Evolutionary conservation across 2,113 vertebrate species (phyloP), one percentile per base, ranked within the genome.

Genomic region (Ascaphus truei): DNA sequence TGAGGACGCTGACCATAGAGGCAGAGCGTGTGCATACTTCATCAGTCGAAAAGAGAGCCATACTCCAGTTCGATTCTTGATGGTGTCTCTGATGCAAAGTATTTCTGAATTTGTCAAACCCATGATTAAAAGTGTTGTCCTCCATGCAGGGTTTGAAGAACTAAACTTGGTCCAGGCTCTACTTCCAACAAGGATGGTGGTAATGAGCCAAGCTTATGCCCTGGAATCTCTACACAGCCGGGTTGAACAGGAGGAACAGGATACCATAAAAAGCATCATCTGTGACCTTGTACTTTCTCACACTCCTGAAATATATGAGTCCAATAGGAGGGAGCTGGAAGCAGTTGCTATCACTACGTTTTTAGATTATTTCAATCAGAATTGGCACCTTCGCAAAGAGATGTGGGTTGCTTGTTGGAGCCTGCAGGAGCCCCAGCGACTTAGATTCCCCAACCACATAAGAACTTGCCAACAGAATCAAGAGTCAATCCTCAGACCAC

Each of bases 11-110:
- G 64, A 65, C 2, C 53, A 71, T 37, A 55, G 66, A 7, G 74
- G 65, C 1, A 64, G 71, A 1, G 59, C 72, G 37, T 66, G 62
- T 3, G 74, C 71, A 33, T 73, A 76, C 18, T 76, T 71, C 1
- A 29, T 73, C 2, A 62, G 52, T 4, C 65, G 66, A 20, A 55
- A 63, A 18, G 71, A 61, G 1, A 56, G 62, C n/a, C 71, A 53
- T 0, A 50, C 72, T 41, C 47, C 69, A 2, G 64, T 71, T 8
- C 33, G 68, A 22, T 76, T 73, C 41, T 73, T 71, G 3, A 60
- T 76, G 31, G 71, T 66, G 10, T 73, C 71, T 0, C 26, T 73
- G 51, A 61, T 76, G 53, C 71, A 76, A 66, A 76, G 74, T 1
- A 66, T 13, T 6, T 71, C 74, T 0, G 71, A 62, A 22, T 73